Base-by-base conservation (phyloP, 2,888 invertebrate species). In the Drosophila sordidapex region DNA sequence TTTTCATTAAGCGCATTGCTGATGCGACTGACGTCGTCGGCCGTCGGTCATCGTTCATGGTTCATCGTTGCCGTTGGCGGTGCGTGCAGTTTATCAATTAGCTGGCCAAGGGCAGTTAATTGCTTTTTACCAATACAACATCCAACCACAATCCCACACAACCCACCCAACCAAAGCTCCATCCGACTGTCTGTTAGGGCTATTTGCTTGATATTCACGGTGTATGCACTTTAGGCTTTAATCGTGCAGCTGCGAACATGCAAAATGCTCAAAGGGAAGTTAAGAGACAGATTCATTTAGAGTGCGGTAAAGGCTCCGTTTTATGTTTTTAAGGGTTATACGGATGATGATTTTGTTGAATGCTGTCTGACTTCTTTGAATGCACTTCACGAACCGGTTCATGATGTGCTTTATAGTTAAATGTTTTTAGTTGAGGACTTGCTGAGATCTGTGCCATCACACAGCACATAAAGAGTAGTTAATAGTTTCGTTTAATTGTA, bases 11-110 rank as follows among this genome's bases (percentile, higher is more conserved):
- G 81, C 78, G 87, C 84, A 83, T 71, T 80, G 68, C 79, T 65
- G 70, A 73, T 81, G 75, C 88, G 67, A 53, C 70, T 70, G 72
- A 70, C 61, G 65, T 63, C 60, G 63, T 59, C 40, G 11, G 6
- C 59, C 35, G 11, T 52, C 40, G 11, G 36, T 46, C 38, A 38
- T 18, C 38, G 8, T 8, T 38, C 43, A 5, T 43, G 15, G 11
- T 33, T 69, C 38, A 29, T 49, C 52, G 11, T 49, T 36, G 15
- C 8, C 57, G 21, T 54, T 43, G 57, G 35, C 38, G 68, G 43
- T 74, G 80, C 85, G 87, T 87, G 80, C 88, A 89, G 88, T 74
- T 85, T 80, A 89, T 89, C 85, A 85, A 85, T 85, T 85, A 85
- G 90, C 77, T 69, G 81, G 76, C 85, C 31, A 40, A 62, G 81